Evolutionary conservation across 2,113 vertebrate genomes (phyloP), one percentile per base, ranked within the genome.

Genomic region (Ceuthmochares aereus): DNA sequence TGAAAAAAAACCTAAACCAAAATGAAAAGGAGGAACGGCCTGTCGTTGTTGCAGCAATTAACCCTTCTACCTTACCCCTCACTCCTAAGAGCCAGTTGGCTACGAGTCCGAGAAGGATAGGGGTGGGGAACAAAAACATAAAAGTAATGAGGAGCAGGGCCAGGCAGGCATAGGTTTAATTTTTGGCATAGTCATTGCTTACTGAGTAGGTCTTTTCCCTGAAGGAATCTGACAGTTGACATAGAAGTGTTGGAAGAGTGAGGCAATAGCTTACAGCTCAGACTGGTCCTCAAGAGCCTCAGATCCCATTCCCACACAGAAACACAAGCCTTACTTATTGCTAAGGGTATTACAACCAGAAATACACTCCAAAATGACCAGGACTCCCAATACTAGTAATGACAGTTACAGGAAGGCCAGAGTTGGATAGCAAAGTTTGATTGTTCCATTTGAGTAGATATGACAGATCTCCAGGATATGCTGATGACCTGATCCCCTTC

Each of bases 101-200:
- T 93, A 2, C 51, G 64, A 94, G 74, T 37, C 64, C 37, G 72
- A 89, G 23, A 49, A 49, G 47, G 22, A 49, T 49, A 21, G 10
- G 47, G 47, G 20, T 23, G 47, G 47, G 47, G 23, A 49, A 23
- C 21, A 49, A 23, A 23, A 23, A 10, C 21, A 22, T 21, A 23
- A 52, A 54, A 27, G 14, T 14, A 77, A 78, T 13, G 9, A 75
- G 15, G 7, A 95, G 25, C n/a, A 78, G 45, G 45, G 87, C 82
- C 90, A 96, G 84, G 42, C 34, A 91, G 86, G 63, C 30, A 96
- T 93, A 84, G 64, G 62, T 94, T 97, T 95, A 87, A 90, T 83
- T 93, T 97, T 93, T 96, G 76, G 7, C 37, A 20, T 47, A 63
- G 42, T 59, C 1, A 0, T 56, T 77, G 17, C 10, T 55, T 70